phyloP scores from a whole-genome alignment of 2,113 vertebrate species.

The Phocoena phocoena region DNA sequence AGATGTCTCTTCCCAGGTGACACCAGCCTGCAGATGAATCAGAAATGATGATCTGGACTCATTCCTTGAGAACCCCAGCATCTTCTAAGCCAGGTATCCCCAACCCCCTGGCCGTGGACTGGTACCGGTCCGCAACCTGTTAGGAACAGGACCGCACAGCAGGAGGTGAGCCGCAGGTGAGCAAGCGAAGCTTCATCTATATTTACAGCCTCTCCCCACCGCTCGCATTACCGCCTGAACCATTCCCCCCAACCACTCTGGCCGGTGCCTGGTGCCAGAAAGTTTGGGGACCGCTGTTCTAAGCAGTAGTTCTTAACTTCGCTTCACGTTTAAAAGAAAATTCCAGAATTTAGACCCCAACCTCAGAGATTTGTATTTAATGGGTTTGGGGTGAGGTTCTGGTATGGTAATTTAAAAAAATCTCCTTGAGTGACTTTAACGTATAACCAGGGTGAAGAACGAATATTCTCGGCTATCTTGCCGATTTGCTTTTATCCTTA shows the following conservation, averaged over 20 bases:
- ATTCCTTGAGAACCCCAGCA: not conserved
- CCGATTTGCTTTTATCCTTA: not conserved
- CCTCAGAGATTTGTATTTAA: not conserved
- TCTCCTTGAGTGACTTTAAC: constrained; percentile 16
- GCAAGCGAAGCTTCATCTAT: too few species aligned
- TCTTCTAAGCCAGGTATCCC: not conserved
- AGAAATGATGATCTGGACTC: not conserved
- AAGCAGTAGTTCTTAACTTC: not conserved
- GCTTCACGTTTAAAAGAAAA: not conserved
- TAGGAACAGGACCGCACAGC: too few species aligned
- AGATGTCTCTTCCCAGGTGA: not conserved
- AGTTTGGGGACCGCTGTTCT: too few species aligned
- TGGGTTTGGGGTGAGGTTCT: not conserved
- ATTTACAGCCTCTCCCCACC: too few species aligned
- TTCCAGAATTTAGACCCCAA: not conserved
- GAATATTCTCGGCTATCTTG: not conserved
- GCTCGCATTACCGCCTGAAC: too few species aligned
- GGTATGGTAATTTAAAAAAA: not conserved
- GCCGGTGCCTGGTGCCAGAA: too few species aligned
- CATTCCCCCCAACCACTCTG: too few species aligned
- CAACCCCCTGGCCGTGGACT: too few species aligned
- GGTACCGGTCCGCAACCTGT: too few species aligned
- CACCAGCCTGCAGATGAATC: not conserved
- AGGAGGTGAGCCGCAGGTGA: too few species aligned
- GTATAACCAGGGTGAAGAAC: not conserved